A percentile compares a stretch with the other conserved stretches of the same genome.
Evolutionary conservation across 2,113 vertebrate genomes (phyloP).

Genomic region (Neodon shergylaensis): DNA sequence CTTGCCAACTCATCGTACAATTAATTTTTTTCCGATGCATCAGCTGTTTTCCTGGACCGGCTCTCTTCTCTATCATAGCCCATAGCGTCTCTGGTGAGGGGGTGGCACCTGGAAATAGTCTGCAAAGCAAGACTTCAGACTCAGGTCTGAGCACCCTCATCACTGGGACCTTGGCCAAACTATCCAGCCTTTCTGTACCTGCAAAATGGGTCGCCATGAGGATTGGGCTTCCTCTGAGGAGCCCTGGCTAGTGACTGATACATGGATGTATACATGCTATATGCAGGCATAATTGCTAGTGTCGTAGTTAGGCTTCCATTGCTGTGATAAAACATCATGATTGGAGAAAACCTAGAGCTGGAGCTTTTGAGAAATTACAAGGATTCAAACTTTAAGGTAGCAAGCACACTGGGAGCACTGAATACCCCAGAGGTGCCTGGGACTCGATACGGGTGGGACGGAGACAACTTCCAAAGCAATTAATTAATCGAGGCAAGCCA

Average conservation of each 20-base stretch:
- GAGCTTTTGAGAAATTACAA: not conserved
- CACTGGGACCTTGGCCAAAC: too few species aligned
- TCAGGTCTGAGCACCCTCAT: not conserved
- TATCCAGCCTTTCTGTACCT: not conserved
- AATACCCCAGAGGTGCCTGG: not conserved
- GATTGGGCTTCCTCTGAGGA: not conserved
- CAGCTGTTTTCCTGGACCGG: not conserved
- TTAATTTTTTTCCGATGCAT: not conserved
- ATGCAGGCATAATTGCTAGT: not conserved
- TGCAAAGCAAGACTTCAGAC: not conserved
- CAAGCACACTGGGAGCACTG: rapidly evolving
- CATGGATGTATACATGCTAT: not conserved
- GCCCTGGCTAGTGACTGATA: too few species aligned
- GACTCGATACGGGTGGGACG: not conserved
- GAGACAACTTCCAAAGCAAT: not conserved
- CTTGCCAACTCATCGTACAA: not conserved
- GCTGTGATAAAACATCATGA: not conserved
- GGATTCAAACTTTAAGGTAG: too few species aligned
- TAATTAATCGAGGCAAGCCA: not conserved
- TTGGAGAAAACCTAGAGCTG: rapidly evolving
- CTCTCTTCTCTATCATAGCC: not conserved
- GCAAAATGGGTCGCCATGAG: not conserved
- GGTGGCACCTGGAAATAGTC: not conserved
- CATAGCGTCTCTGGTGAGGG: not conserved
- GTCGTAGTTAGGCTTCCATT: not conserved